A percentile compares a stretch with the other conserved stretches of the same genome.
Conservation (phyloP, 2,797 vertebrate species). For the Chrysocyon brachyurus region DNA sequence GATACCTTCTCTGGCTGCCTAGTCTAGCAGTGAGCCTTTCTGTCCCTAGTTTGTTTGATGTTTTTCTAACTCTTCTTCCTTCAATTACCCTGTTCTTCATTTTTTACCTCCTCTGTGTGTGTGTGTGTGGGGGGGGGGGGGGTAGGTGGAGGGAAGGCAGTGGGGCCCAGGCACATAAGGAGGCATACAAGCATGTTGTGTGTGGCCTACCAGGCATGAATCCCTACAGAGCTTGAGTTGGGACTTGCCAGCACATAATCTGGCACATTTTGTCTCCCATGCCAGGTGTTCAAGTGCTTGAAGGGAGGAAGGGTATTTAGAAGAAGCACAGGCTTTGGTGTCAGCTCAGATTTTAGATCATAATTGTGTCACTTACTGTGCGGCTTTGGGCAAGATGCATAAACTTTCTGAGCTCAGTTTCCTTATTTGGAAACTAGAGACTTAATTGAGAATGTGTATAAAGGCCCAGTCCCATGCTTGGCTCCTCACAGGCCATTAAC, state of each 20-base stretch:
- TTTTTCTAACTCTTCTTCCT: not conserved
- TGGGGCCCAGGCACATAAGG: not conserved
- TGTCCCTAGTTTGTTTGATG: not conserved
- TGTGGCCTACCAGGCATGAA: not conserved
- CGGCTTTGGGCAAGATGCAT: slow-evolving; percentile 11
- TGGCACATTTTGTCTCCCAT: not conserved
- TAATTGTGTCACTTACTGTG: not conserved
- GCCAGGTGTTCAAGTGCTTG: not conserved
- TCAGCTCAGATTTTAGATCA: slow-evolving; percentile 2
- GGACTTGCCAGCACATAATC: not conserved
- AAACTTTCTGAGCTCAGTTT: slow-evolving; percentile 1
- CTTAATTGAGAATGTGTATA: not conserved
- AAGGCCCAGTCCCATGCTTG: not conserved
- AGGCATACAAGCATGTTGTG: not conserved
- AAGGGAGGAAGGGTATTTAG: not conserved
- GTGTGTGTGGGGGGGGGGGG: too few species aligned
- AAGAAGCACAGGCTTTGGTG: not conserved
- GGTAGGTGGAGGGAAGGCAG: not conserved
- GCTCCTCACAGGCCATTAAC: not conserved
- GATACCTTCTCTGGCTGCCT: not conserved
- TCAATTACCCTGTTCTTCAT: not conserved
- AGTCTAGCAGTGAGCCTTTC: not conserved
- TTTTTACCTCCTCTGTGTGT: not conserved
- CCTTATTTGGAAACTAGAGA: slow-evolving; percentile 41
- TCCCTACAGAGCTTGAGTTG: not conserved